Percentiles rank a stretch among this genome's conserved stretches.
phyloP scores from a whole-genome alignment of 2,888 invertebrate species.

The Nezara viridula region DNA sequence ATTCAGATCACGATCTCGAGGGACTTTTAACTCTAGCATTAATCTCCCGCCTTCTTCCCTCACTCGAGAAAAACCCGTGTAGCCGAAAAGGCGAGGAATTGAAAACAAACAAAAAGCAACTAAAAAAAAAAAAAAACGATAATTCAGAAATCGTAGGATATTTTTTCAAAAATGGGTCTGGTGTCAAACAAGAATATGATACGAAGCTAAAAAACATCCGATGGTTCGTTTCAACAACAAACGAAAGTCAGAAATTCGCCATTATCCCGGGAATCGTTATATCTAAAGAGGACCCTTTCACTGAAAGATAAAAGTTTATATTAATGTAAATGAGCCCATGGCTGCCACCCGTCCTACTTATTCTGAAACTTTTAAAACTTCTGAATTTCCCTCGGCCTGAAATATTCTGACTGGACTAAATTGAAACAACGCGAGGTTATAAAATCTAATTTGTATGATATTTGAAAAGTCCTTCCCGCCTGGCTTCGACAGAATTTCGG shows the following conservation, averaged over 20 bases:
- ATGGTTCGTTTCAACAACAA: not conserved
- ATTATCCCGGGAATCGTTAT: not conserved
- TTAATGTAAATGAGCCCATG: not conserved
- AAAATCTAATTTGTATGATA: slow-evolving; percentile 15
- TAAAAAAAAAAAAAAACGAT: too few species aligned
- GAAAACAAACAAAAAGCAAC: too few species aligned
- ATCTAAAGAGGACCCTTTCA: not conserved
- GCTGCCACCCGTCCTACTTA: not conserved
- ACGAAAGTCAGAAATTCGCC: not conserved
- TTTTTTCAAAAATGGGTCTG: too few species aligned
- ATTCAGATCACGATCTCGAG: too few species aligned
- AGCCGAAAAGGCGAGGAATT: too few species aligned
- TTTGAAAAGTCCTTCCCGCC: not conserved
- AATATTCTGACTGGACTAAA: not conserved
- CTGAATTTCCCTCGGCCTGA: not conserved
- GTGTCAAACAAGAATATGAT: too few species aligned
- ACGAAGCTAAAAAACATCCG: too few species aligned
- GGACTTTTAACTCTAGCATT: too few species aligned
- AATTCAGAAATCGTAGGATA: too few species aligned
- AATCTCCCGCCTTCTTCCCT: too few species aligned
- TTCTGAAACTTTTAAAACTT: slow-evolving; percentile 15
- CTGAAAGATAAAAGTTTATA: slow-evolving; percentile 13
- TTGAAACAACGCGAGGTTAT: not conserved
- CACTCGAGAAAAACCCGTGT: too few species aligned
- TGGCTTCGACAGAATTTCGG: not conserved